Evolutionary conservation across 2,113 vertebrate species (phyloP), one percentile per base, ranked within the genome.

Genomic region (Cyanoliseus patagonus): DNA sequence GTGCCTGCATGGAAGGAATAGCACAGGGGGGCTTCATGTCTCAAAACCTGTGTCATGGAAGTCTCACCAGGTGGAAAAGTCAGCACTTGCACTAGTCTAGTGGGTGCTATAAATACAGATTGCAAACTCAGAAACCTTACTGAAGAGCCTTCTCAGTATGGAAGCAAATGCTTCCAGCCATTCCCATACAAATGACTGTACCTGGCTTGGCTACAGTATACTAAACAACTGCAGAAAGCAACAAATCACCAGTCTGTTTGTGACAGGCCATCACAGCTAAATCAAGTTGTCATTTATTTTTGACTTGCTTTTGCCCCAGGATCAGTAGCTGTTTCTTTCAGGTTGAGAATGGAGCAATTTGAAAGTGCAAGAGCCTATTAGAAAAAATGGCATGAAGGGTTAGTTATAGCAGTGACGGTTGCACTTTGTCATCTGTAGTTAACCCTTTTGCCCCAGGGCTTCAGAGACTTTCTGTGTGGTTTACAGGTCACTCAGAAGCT

Each of bases 281-380:
- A 96, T 97, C 97, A 97, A 97, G 95, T 74, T 95, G 96, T 97
- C 96, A 97, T 97, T 97, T 97, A 96, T 95, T 97, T 97, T 95
- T 97, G 66, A 96, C 95, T 94, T 82, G 68, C 67, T 97, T 61
- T 97, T 93, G 93, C 93, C 95, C 72, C 90, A 86, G 86, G 93
- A 97, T 88, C 95, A 94, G 94, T 94, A 95, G 70, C 90, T 96
- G 57, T 97, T 97, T 89, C 82, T 89, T 95, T 96, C 94, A 88
- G 91, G 88, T 94, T 94, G 86, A 95, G 95, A 94, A 90, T 30
- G 57, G 90, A 97, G 86, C 95, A 95, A 97, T 97, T 91, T 94
- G 94, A 96, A 95, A 96, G 93, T 90, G 94, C 95, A 94, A 96
- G 95, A 97, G 86, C 91, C 93, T 96, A 96, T 97, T 96, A 96